Conservation (phyloP, 1,140 invertebrate genomes). For the Chymomyza costata region DNA sequence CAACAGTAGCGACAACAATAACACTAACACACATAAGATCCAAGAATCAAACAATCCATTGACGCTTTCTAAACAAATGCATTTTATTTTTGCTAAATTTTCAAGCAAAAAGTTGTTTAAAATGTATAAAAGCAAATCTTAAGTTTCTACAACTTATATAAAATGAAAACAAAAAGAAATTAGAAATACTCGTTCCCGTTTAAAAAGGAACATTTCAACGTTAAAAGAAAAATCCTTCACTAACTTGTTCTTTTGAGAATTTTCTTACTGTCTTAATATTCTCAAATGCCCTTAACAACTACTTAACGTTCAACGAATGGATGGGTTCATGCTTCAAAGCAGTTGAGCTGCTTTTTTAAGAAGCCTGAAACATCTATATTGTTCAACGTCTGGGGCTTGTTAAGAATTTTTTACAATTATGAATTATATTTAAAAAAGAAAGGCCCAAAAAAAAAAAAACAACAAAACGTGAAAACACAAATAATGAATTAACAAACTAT, state of each 20-base stretch:
- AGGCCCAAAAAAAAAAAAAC: slow-evolving; percentile 29
- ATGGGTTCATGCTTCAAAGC: slow-evolving; percentile 16
- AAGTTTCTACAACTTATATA: slow-evolving; percentile 27
- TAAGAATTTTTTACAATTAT: slow-evolving; percentile 47
- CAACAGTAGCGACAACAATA: slow-evolving; percentile 33
- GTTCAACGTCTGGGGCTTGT: slow-evolving; percentile 7
- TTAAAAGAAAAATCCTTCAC: slow-evolving; percentile 33
- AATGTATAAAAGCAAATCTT: slow-evolving; percentile 11
- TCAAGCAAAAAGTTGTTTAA: slow-evolving; percentile 36
- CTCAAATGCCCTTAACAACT: too few relatives aligned
- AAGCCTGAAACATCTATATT: too few relatives aligned
- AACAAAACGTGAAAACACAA: slow-evolving; percentile 19
- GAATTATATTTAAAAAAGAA: slow-evolving; percentile 43
- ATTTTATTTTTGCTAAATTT: slow-evolving; percentile 62
- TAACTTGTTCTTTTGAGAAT: slow-evolving; percentile 44
- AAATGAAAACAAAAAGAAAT: slow-evolving; percentile 8
- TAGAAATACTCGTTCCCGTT: slow-evolving; percentile 56
- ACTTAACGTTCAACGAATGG: too few relatives aligned
- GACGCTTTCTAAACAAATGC: slow-evolving; percentile 69
- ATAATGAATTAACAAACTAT: slow-evolving; percentile 65
- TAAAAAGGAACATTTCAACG: slow-evolving; percentile 53
- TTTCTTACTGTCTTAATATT: slow-evolving; percentile 29
- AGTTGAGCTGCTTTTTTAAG: slow-evolving; percentile 50
- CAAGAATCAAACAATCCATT: slow-evolving; percentile 12
- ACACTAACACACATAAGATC: slow-evolving; percentile 14